Evolutionary conservation across 2,888 invertebrate species (phyloP).

Genomic region (Clitarchus hookeri): DNA sequence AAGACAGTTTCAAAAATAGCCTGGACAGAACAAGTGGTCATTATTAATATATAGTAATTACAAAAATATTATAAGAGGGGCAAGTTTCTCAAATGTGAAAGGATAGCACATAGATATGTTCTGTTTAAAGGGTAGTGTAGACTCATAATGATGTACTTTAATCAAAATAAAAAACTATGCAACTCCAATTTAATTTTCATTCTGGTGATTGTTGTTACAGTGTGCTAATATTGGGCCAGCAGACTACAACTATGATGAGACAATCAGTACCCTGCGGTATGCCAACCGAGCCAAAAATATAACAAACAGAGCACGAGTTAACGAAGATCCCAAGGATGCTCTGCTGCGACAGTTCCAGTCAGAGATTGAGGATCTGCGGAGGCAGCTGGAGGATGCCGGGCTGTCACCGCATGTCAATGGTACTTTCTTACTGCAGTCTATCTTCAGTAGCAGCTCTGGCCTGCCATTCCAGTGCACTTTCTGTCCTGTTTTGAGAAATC

Average conservation of each 20-base stretch:
- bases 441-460: no score
- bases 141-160: no score
- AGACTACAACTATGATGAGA: slow-evolving; percentile 95
- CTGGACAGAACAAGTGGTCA: no score
- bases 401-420: slow-evolving; percentile 47
- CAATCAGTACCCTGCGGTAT: slow-evolving; percentile 93
- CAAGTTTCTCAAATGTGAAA: no score
- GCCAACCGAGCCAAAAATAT: slow-evolving; percentile 98
- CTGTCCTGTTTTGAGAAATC: no score
- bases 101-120: no score
- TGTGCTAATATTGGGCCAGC: slow-evolving; percentile 98
- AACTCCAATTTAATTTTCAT: not conserved
- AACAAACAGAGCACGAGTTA: slow-evolving; percentile 92
- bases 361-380: slow-evolving; percentile 90
- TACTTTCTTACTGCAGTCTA: not conserved
- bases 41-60: no score
- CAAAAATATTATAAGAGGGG: no score
- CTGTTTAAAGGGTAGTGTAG: no score
- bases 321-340: slow-evolving; percentile 97
- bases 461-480: no score
- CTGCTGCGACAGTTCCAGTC: slow-evolving; percentile 93
- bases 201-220: slow-evolving; percentile 55
- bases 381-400: slow-evolving; percentile 76
- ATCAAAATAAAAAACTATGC: not conserved
- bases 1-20: no score